Base-by-base conservation (phyloP, 2,888 invertebrate species). In the Steinernema carpocapsae region DNA sequence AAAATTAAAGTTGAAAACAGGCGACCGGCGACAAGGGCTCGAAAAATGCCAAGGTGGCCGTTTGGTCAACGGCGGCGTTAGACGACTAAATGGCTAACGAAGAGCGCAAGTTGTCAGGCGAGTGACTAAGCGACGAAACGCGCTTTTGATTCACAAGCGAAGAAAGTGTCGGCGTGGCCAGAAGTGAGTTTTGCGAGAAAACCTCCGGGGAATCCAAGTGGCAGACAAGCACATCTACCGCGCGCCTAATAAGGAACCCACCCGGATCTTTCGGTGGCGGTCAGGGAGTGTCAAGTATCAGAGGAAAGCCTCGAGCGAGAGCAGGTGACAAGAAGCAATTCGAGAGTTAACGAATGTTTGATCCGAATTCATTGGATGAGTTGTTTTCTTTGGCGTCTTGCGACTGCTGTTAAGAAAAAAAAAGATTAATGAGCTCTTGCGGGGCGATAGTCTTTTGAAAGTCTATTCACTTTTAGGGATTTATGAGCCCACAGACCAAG, bases 71-170 rank as follows among this genome's bases (percentile, higher is more conserved):
- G 10, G 37, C 37, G 37, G 10, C 37, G 37, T 37, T 3, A 64
- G n/a, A 64, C 64, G 64, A 32, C 64, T 64, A 64, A 48, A 64
- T 64, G 64, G 10, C 37, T 32, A 32, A 64, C 64, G 64, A 64
- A 64, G 64, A 26, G 64, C 26, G 48, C 48, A 48, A 48, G 64
- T 64, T 64, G 64, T 64, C 64, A 64, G 14, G 32, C 29, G 37
- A 64, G 64, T 32, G 64, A 14, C 64, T 32, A 64, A 64, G 64
- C 64, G 64, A 64, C 64, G 64, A 32, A 19, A 56, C 22, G 64
- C 64, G 17, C 29, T n/a, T 64, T 29, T 19, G 22, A 56, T 48
- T 48, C n/a, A 48, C 48, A 19, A 17, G 48, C 48, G 48, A 14
- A 19, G 48, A 48, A 48, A n/a, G 48, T 19, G 48, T 7, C 2